These are phyloP conservation scores for Penaeus chinensis DNA, from an alignment of 1,140 invertebrate species.

Conservation along the genomic window DNA sequence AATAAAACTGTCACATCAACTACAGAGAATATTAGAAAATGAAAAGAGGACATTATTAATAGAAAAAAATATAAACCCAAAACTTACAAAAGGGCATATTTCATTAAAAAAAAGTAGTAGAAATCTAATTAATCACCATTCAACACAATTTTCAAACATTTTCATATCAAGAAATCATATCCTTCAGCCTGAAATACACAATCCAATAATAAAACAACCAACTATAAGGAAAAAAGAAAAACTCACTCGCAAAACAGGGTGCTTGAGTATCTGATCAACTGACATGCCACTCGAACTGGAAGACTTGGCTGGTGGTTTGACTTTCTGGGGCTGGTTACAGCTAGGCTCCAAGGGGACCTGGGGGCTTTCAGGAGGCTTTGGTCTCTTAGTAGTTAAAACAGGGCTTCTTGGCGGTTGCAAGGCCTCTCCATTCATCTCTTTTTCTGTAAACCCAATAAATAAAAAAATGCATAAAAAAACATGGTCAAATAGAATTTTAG, in stretches of 20 bases:
- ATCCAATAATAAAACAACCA: background rate
- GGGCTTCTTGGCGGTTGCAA: background rate
- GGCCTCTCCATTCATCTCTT: too few relatives aligned
- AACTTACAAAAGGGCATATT: conserved; percentile 9
- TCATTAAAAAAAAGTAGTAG: background rate
- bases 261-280: conserved; percentile 58
- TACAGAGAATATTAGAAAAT: background rate
- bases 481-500: too few relatives aligned
- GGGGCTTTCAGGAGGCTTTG: background rate
- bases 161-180: background rate
- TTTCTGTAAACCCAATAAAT: too few relatives aligned
- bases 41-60: background rate
- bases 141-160: background rate
- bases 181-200: background rate
- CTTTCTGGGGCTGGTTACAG: background rate
- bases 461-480: too few relatives aligned
- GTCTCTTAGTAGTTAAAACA: background rate
- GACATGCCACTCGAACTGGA: background rate
- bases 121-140: background rate
- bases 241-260: conserved; percentile 60
- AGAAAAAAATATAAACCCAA: background rate
- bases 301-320: background rate
- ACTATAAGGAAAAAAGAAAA: background rate
- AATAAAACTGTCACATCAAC: background rate
- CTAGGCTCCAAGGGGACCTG: background rate